phyloP scores from a whole-genome alignment of 2,888 invertebrate species.

The Hofmannophila pseudospretella region DNA sequence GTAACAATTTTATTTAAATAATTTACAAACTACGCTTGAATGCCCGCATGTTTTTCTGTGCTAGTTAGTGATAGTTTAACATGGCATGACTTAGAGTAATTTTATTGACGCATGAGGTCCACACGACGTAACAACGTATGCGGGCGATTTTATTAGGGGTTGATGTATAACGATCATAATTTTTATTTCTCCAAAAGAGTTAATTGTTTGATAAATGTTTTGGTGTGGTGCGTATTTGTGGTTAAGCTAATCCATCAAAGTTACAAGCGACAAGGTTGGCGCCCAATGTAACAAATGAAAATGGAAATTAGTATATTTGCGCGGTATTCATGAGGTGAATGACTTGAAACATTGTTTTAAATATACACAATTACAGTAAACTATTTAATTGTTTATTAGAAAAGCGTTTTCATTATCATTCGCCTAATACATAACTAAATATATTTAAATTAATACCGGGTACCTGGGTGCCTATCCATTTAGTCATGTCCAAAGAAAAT shows the following conservation, averaged over 20 bases:
- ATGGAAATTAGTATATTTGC: constrained; percentile 5
- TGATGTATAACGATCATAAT: constrained; percentile 1
- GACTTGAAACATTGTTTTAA: constrained; percentile 4
- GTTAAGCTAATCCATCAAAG: constrained; percentile 16
- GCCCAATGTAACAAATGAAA: neutral
- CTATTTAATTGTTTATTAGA: neutral
- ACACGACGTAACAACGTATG: constrained; percentile 39
- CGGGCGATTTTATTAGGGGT: constrained; percentile 36
- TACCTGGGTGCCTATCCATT: too few species aligned
- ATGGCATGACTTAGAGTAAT: constrained; percentile 28
- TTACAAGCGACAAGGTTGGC: constrained; percentile 9
- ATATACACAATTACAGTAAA: neutral
- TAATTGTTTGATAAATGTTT: constrained; percentile 6
- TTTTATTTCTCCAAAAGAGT: constrained; percentile 6
- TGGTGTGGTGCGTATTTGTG: constrained; percentile 9
- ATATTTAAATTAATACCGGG: too few species aligned
- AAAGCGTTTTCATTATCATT: neutral
- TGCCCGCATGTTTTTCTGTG: constrained; percentile 32
- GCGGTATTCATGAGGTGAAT: constrained; percentile 6
- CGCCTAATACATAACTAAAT: too few species aligned
- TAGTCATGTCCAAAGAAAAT: too few species aligned
- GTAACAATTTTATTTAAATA: too few species aligned
- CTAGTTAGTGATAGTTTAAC: constrained; percentile 24
- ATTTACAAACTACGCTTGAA: constrained; percentile 11
- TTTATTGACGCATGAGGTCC: constrained; percentile 43